Evolutionary conservation across 2,888 invertebrate genomes (phyloP), one percentile per base, ranked within the genome.

Genomic region (Polylopha cassiicola): DNA sequence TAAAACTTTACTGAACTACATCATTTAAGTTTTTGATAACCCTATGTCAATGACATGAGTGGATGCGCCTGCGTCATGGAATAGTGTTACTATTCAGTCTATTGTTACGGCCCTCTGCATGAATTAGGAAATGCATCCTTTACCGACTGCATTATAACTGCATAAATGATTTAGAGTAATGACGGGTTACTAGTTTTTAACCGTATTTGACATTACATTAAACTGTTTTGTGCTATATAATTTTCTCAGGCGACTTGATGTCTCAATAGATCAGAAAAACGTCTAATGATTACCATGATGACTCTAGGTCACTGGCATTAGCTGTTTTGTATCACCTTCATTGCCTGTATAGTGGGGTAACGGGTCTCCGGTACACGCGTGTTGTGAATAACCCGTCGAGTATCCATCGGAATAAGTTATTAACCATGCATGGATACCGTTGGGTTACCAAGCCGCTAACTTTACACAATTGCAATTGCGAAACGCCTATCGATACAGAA

Each of bases 311-410:
- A 52, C 46, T 44, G 41, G 51, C 43, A 55, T 55, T 45, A 58
- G 55, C 55, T 48, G 56, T 65, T 61, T 63, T 62, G 66, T 66
- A 66, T 73, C 63, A 65, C 63, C 73, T 77, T 72, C 68, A n/a
- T 75, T 44, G 71, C 63, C 60, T 65, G 54, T 51, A 55, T 65
- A 70, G 67, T 69, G 63, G 71, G 68, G 55, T 76, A 79, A 74
- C 74, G 75, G 76, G 63, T 51, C 53, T 55, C 49, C 42, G 51
- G 50, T 54, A 48, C 53, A 45, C 39, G 46, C 64, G 63, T 64
- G 72, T 51, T 51, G 55, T 63, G 74, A 73, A 74, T 76, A 66
- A 58, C 39, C 52, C 54, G 65, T 65, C 41, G 48, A 42, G 37
- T 28, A n/a, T n/a, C 24, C 15, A 9, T 9, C 16, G 24, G 41